Evolutionary conservation across 1,140 invertebrate genomes (phyloP), one percentile per base, ranked within the genome.

Genomic region (Rhagoletis pomonella): DNA sequence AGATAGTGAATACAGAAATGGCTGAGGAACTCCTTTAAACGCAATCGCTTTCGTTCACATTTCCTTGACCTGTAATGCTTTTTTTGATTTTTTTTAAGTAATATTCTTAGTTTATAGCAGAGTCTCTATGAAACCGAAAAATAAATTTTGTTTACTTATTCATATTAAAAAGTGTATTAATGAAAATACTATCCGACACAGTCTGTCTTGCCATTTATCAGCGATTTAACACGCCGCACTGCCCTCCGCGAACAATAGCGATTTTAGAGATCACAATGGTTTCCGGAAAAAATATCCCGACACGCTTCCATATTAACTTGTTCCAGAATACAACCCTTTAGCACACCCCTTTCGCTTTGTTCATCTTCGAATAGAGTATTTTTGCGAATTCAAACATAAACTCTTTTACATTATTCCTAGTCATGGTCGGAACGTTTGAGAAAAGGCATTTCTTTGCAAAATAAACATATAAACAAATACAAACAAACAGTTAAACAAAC

Each of bases 301-400:
- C 47, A 81, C 73, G 73, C 73, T 81, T 14, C 14, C 44, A 55
- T 47, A 81, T 81, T 58, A 81, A 50, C 47, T 81, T 81, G 73
- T 81, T 81, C 73, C 47, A 81, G 73, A 81, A 81, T 29, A 81
- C 73, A 81, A 55, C 73, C 73, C 73, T 81, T 81, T 81, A 19
- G 44, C 73, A 81, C 73, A 81, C 47, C 73, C 69, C 73, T 81
- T 81, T 81, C 67, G 12, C 39, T 73, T 14, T 73, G 42, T 73
- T 73, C 29, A 73, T 29, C 29, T 0, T 44, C 3, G 39, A 73
- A 42, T 73, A 19, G 50, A 12, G 55, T n/a, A n/a, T n/a, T 81
- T 81, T 81, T 55, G 73, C 17, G 73, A 81, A 81, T 55, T 81
- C 44, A n/a, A n/a, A n/a, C n/a, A 55, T 81, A 81, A 81, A 55